Evolutionary conservation across 2,888 invertebrate species (phyloP), one percentile per base, ranked within the genome.

Genomic region (Rotaria socialis): DNA sequence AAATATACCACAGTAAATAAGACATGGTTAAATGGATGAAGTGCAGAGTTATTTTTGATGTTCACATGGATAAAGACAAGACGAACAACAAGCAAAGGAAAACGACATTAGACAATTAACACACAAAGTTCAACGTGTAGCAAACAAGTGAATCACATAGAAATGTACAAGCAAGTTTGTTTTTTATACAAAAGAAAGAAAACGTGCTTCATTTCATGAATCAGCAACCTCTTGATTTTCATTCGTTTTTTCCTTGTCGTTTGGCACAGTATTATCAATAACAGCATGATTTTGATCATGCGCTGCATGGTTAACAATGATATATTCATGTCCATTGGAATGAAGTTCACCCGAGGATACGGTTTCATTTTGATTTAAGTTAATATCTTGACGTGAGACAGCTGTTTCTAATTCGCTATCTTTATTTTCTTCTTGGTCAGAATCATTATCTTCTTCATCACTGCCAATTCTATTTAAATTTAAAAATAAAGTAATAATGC

Each of bases 391-490:
- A 47, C 80, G 80, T 11, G 80, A 80, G 0, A 80, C 80, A 47
- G 80, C 80, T 24, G 80, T 80, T 80, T 80, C 80, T n/a, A 47
- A n/a, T 47, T 80, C 47, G n/a, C 47, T 47, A 80, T 47, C 80
- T 47, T 80, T 10, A 47, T 80, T 80, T n/a, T 80, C 47, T 80
- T 80, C 80, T 47, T 80, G 47, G 47, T 80, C 80, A 6, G 80
- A 43, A 47, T 80, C 80, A 80, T 80, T 80, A 47, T 80, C 80
- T 47, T 80, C 80, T 80, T 80, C 80, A 47, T 80, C 80, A 47
- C 80, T 80, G 24, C 80, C 80, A n/a, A 80, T 41, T 80, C 67
- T 67, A 27, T 67, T 67, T 4, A 19, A 41, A 55, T 55, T 55
- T 22, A 6, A 55, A 67, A 35, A 6, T 50, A 16, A 27, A 19